Conservation (phyloP, 2,113 vertebrate species). For the Sigmodon hispidus region DNA sequence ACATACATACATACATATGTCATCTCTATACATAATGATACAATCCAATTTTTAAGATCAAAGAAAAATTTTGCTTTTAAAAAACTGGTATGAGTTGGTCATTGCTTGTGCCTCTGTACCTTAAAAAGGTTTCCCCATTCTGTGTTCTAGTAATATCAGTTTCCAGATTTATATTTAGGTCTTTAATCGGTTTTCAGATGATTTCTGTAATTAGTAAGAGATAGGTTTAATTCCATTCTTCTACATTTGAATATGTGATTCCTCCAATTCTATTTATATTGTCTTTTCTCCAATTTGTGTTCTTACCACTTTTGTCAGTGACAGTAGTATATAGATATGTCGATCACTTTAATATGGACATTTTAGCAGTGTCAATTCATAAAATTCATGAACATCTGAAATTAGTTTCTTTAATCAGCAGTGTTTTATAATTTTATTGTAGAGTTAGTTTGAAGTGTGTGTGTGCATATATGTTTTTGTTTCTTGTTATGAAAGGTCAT, state of each 20-base stretch:
- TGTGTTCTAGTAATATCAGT: background rate
- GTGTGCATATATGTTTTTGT: background rate
- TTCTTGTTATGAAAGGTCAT: background rate
- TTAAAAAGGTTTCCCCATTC: background rate
- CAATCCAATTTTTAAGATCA: conserved; percentile 46
- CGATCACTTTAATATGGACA: background rate
- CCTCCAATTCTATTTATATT: background rate
- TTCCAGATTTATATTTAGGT: background rate
- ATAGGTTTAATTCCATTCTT: background rate
- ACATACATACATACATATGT: too few relatives aligned
- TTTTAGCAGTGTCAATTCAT: background rate
- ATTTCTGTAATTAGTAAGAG: background rate
- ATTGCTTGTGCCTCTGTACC: background rate
- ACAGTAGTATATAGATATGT: background rate
- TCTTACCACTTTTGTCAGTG: background rate
- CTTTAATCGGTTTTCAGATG: background rate
- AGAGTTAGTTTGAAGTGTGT: background rate
- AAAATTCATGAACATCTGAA: background rate
- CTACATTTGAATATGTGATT: background rate
- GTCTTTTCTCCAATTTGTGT: background rate
- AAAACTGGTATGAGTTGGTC: background rate
- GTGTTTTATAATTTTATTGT: background rate
- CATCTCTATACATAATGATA: background rate
- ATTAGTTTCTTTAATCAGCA: background rate
- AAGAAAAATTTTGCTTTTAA: conserved; percentile 33